Evolutionary conservation across 2,797 vertebrate genomes (phyloP).

Genomic region (Coccyzus lansbergi): DNA sequence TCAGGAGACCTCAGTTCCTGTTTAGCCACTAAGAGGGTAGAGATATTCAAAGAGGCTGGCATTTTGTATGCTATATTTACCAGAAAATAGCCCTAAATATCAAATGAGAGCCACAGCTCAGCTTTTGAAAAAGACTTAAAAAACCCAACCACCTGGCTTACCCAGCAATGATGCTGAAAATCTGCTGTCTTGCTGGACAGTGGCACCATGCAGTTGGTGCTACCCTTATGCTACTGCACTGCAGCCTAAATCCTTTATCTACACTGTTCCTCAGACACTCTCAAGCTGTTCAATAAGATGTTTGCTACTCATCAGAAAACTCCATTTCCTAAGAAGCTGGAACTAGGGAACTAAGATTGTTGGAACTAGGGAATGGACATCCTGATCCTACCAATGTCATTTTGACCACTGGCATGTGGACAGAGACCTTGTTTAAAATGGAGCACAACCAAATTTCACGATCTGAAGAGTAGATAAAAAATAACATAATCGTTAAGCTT

Average conservation of each 20-base stretch:
- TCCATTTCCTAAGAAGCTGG: neutral
- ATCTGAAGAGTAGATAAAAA: neutral
- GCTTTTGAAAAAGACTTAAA: neutral
- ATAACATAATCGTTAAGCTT: neutral
- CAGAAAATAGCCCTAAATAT: neutral
- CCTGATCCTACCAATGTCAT: neutral
- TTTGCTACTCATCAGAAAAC: neutral
- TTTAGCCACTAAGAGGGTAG: neutral
- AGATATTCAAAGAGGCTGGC: neutral
- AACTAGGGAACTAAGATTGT: neutral
- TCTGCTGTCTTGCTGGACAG: neutral
- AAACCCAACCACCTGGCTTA: neutral
- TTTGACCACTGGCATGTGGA: neutral
- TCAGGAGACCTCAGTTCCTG: slow-evolving; percentile 19
- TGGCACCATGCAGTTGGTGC: neutral
- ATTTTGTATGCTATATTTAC: slow-evolving; percentile 14
- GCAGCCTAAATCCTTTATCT: neutral
- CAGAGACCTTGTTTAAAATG: slow-evolving; percentile 6
- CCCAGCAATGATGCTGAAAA: neutral
- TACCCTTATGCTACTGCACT: neutral
- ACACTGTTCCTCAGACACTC: neutral
- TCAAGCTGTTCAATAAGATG: neutral
- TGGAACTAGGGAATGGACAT: neutral
- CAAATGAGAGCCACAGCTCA: neutral
- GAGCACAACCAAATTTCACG: neutral